Evolutionary conservation across 2,888 invertebrate species (phyloP), one percentile per base, ranked within the genome.

Genomic region (Caenorhabditis afra): DNA sequence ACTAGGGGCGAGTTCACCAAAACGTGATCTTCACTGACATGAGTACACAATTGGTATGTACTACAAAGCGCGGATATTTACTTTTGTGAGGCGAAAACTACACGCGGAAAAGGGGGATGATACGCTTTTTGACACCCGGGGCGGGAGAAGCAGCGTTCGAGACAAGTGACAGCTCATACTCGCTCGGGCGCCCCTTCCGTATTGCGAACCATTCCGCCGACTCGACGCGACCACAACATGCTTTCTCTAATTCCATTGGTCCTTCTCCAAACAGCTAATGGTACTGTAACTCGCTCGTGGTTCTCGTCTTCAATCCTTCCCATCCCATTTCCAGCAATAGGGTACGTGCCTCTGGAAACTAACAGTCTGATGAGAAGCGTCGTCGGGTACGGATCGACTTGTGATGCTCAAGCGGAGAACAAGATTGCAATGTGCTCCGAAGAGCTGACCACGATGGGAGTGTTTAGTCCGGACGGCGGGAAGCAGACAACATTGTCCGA

Each of bases 91-190:
- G 53, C 35, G 61, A 45, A 64, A 57, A 37, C 55, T 62, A 68
- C 62, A 68, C 73, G 71, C 29, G 55, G 47, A 70, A 62, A 53
- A 61, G 50, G 50, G n/a, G 78, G 78, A 78, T 78, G 78, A 78
- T 78, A 78, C 78, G 78, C 58, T 52, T 78, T 78, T 78, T 78
- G 78, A 78, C 78, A 78, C 78, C 78, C 78, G 70, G 67, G 68
- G 76, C 64, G 64, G 65, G 52, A 52, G 44, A 52, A 52, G 50
- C 35, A 50, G 29, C 41, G 23, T 23, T 20, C 41, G 52, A 52
- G n/a, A 35, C 41, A 37, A 44, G 41, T 62, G 62, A 62, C 62
- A 76, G 62, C 57, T 61, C 62, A 49, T 52, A 41, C 49, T 53
- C 41, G 22, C 29, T 7, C 29, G 29, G 29, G 29, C n/a, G 50